Base-by-base conservation (phyloP, 1,140 invertebrate genomes). In the Macrobrachium rosenbergii region DNA sequence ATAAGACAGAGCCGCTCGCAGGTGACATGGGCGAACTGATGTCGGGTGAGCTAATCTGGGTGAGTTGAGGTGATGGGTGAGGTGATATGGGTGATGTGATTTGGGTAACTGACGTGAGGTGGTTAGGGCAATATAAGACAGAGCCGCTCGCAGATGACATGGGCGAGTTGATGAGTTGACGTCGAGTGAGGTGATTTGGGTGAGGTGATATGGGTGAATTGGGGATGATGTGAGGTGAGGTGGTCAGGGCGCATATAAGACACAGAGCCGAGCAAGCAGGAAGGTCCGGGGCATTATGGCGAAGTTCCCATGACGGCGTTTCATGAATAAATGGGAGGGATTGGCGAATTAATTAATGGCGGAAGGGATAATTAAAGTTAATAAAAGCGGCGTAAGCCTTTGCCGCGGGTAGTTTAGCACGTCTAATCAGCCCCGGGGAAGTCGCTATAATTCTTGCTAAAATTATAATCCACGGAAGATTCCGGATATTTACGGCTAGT, bases 291-390 rank as follows among this genome's bases (percentile, higher is more conserved):
- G n/a, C 23, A n/a, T 72, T 72, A 72, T 72, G 69, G 37, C 23
- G n/a, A 12, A 72, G 37, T 72, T 72, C 69, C 23, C 69, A 72
- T 72, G 69, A 72, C 69, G 69, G 69, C 37, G 69, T 28, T 72
- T 72, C 52, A 72, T 7, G 23, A 72, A 72, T 23, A 23, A 72
- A 72, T 10, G 19, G 69, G 69, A 52, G 12, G 69, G 69, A 72
- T 72, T 72, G 69, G 69, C 21, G 69, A 72, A 72, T 72, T 72
- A 72, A 72, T 72, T 72, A 72, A 72, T 72, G 69, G 69, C 69
- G 21, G 21, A 12, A 43, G 69, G 69, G 69, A 43, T 72, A 72
- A 72, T 72, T 72, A 72, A 72, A 72, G 69, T 72, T 72, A 72
- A 72, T 72, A 72, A 72, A 72, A 43, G 37, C 23, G 21, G 23